Evolutionary conservation across 1,140 invertebrate species (phyloP).

Genomic region (Anoplophora glabripennis): DNA sequence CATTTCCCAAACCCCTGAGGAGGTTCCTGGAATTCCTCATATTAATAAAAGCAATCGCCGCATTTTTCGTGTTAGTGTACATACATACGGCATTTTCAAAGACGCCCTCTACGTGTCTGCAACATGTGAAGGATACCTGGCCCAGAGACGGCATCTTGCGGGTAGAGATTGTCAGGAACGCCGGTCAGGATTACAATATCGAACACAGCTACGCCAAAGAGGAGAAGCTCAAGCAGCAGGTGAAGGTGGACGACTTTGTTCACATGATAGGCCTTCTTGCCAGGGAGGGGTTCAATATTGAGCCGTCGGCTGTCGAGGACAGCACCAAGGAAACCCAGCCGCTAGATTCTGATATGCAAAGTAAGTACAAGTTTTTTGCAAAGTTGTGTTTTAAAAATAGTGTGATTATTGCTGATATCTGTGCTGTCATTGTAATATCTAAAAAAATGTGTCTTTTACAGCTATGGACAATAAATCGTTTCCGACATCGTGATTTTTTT

Average conservation of each 20-base stretch:
- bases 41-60: slow-evolving; percentile 82
- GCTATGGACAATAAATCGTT: too few species aligned
- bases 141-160: slow-evolving; percentile 91
- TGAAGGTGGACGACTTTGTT: slow-evolving; percentile 63
- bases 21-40: slow-evolving; percentile 89
- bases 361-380: not conserved
- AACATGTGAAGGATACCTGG: slow-evolving; percentile 87
- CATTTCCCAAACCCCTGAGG: slow-evolving; percentile 81
- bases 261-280: slow-evolving; percentile 64
- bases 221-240: slow-evolving; percentile 66
- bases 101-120: slow-evolving; percentile 89
- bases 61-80: slow-evolving; percentile 90
- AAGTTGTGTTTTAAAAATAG: not conserved
- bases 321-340: slow-evolving; percentile 45
- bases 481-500: too few species aligned
- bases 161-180: slow-evolving; percentile 89
- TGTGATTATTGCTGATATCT: not conserved
- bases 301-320: slow-evolving; percentile 61
- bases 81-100: slow-evolving; percentile 93
- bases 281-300: slow-evolving; percentile 70
- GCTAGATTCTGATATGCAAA: slow-evolving; percentile 22
- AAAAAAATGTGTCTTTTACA: too few species aligned
- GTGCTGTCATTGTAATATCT: too few species aligned
- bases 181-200: slow-evolving; percentile 67
- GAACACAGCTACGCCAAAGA: slow-evolving; percentile 81